Evolutionary conservation across 1,140 invertebrate genomes (phyloP).

Genomic region (Drosophila sp.): DNA sequence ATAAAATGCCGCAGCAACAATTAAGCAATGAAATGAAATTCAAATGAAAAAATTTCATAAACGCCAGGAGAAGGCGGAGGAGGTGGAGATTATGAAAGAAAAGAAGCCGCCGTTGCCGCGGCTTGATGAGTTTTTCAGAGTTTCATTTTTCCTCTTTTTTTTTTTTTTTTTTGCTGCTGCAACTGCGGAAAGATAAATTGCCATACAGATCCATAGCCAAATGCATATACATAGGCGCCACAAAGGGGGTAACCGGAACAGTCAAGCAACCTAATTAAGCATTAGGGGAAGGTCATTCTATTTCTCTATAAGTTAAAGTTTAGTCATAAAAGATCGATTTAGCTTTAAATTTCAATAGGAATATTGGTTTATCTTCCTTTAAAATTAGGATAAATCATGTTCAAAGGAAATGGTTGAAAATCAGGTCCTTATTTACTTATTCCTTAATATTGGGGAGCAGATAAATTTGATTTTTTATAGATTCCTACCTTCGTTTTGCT

Average conservation of each 20-base stretch:
- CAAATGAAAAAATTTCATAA: conserved; percentile 70
- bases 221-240: conserved; percentile 46
- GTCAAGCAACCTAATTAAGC: too few species aligned
- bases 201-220: conserved; percentile 72
- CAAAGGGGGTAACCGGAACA: neutral
- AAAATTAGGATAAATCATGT: too few species aligned
- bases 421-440: too few species aligned
- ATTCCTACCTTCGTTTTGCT: too few species aligned
- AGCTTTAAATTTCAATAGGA: too few species aligned
- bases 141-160: neutral
- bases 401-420: too few species aligned
- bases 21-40: conserved; percentile 74
- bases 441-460: too few species aligned
- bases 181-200: conserved; percentile 82
- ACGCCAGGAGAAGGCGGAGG: conserved; percentile 46
- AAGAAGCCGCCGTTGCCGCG: conserved; percentile 64
- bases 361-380: too few species aligned
- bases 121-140: conserved; percentile 64
- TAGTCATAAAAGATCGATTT: too few species aligned
- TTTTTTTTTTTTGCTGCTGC: conserved; percentile 45
- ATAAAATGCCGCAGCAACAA: conserved; percentile 64
- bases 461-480: too few species aligned
- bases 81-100: conserved; percentile 66
- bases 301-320: too few species aligned
- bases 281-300: too few species aligned